A percentile compares a stretch with the other conserved stretches of the same genome.
Evolutionary conservation across 1,140 invertebrate species (phyloP).

Genomic region (Bemisia tabaci): DNA sequence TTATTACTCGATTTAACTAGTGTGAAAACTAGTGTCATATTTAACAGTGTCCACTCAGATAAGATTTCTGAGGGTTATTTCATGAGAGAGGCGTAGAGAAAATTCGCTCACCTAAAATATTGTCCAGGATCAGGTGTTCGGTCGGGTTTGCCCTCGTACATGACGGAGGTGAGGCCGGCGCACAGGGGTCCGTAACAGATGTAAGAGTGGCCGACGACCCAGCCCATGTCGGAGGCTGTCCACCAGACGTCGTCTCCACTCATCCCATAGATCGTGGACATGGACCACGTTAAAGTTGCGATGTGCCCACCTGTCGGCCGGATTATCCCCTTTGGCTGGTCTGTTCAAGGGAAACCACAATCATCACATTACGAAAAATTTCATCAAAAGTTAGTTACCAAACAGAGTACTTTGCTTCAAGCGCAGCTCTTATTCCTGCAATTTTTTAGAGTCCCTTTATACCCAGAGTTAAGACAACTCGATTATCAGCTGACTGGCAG

Average conservation of each 20-base stretch:
- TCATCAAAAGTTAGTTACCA: neutral
- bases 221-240: constrained; percentile 80
- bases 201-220: constrained; percentile 90
- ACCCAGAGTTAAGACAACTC: too few relatives aligned
- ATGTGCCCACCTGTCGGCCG: constrained; percentile 77
- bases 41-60: neutral
- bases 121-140: constrained; percentile 80
- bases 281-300: constrained; percentile 67
- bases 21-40: too few relatives aligned
- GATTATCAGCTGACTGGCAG: too few relatives aligned
- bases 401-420: too few relatives aligned
- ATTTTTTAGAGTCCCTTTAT: too few relatives aligned
- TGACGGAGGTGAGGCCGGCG: constrained; percentile 64
- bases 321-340: constrained; percentile 68
- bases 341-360: constrained; percentile 36
- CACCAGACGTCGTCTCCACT: constrained; percentile 75
- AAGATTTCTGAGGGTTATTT: neutral
- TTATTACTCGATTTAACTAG: too few relatives aligned
- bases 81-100: too few relatives aligned
- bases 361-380: neutral
- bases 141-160: constrained; percentile 92
- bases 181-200: constrained; percentile 82
- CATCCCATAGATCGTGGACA: constrained; percentile 70
- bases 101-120: constrained; percentile 71
- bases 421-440: too few relatives aligned